Base-by-base conservation (phyloP, 2,797 vertebrate genomes). In the Muscicapa striata region DNA sequence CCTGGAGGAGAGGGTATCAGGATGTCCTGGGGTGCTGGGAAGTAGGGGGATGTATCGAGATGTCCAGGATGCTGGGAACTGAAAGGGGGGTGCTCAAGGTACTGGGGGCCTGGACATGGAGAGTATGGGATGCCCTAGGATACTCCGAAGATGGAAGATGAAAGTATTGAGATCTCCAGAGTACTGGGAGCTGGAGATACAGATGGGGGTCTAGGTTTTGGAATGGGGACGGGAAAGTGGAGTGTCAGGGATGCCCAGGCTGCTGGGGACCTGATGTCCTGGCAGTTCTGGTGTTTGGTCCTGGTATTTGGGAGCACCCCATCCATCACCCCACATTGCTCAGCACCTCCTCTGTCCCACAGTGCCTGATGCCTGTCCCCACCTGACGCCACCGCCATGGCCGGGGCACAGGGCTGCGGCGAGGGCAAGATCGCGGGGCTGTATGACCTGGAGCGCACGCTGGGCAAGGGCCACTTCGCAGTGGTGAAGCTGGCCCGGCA, bases 401-500 rank as follows among this genome's bases (percentile, higher is more conserved):
- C 97, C 5, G 90, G 96, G 75, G 63, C 41, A 3, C 97, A 92
- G 86, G 91, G 94, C 57, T 95, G 96, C 52, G 88, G 94, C 2
- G 98, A 98, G 93, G 97, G 97, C 58, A 96, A 98, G 90, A 98
- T 99, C 36, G 98, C 98, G 2, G 98, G 98, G 54, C 97, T 99
- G 18, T 99, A 99, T 5, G 98, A 98, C 80, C 97, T 99, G 96
- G 98, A 98, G 80, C 98, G 98, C 77, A 99, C 98, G 1, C 94
- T 99, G 96, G 98, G 98, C 73, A 98, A 98, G 94, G 98, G 98
- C 10, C 98, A 99, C 97, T 99, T 98, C 1, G 98, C 98, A 0
- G 98, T 98, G 93, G 98, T 99, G 91, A 98, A 98, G 92, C 97
- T 99, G 93, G 98, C 98, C 0, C 98, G 98, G 17, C 98, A 99